phyloP scores from a whole-genome alignment of 2,113 vertebrate genomes.

The Cygnus buccinator region DNA sequence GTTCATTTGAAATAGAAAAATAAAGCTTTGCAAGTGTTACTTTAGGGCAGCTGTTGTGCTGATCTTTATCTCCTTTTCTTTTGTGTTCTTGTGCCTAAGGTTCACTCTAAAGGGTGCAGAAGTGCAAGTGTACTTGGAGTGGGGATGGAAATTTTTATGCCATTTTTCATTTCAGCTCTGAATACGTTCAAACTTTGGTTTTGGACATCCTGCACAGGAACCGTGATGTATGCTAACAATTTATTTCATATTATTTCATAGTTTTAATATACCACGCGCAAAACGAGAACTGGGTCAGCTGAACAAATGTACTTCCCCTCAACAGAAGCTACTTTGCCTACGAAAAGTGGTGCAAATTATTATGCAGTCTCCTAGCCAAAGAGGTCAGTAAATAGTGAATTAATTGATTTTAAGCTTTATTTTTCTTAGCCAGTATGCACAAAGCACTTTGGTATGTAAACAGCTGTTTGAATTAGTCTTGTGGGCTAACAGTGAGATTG shows the following conservation, averaged over 20 bases:
- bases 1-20: background rate
- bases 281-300: constrained; percentile 91
- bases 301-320: constrained; percentile 91
- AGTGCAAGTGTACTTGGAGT: background rate
- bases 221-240: background rate
- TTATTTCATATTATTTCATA: constrained; percentile 61
- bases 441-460: background rate
- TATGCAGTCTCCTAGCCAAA: constrained; percentile 86
- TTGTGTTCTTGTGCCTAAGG: background rate
- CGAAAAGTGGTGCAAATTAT: constrained; percentile 86
- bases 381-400: constrained; percentile 78
- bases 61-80: background rate
- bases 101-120: background rate
- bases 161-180: background rate
- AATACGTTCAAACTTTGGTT: background rate
- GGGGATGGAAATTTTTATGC: background rate
- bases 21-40: background rate
- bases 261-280: constrained; percentile 92
- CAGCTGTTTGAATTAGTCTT: background rate
- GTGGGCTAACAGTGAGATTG: background rate
- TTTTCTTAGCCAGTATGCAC: background rate
- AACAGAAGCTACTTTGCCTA: constrained; percentile 93
- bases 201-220: background rate
- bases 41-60: background rate
- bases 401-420: background rate